These are phyloP conservation scores for Polylopha cassiicola DNA, from an alignment of 2,888 invertebrate species.

Conservation along the genomic window DNA sequence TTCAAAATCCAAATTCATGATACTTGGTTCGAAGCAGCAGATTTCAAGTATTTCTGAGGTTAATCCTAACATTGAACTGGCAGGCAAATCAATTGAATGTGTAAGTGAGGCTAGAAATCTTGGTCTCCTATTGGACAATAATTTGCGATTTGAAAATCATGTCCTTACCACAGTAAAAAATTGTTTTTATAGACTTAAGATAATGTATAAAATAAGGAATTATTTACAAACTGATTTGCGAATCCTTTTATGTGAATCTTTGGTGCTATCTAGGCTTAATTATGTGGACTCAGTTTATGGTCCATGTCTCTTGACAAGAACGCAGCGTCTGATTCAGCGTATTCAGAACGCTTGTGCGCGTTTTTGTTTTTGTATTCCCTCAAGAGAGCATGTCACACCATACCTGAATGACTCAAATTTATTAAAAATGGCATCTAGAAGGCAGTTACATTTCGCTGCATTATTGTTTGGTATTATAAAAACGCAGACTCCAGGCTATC, in stretches of 20 bases:
- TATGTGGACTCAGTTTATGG: background rate
- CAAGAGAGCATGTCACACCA: background rate
- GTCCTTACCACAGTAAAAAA: background rate
- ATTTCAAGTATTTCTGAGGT: background rate
- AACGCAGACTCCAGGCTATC: too few relatives aligned
- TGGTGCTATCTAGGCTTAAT: background rate
- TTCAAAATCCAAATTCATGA: constrained; percentile 13
- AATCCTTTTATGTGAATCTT: background rate
- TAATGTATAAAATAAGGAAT: too few relatives aligned
- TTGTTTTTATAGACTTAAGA: too few relatives aligned
- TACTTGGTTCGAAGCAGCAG: constrained; percentile 5
- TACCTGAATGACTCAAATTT: too few relatives aligned
- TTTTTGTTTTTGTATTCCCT: background rate
- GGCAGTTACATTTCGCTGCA: too few relatives aligned
- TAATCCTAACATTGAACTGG: background rate
- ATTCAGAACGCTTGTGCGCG: background rate
- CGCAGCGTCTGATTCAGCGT: background rate
- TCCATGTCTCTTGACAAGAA: background rate
- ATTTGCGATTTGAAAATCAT: background rate
- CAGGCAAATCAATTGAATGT: constrained; percentile 2
- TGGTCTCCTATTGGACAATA: background rate
- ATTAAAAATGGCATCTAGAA: too few relatives aligned
- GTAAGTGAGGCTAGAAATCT: constrained; percentile 9
- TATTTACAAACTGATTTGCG: background rate
- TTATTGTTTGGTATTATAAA: too few relatives aligned